Base-by-base conservation (phyloP, 1,140 invertebrate species). In the Leguminivora glycinivorella region DNA sequence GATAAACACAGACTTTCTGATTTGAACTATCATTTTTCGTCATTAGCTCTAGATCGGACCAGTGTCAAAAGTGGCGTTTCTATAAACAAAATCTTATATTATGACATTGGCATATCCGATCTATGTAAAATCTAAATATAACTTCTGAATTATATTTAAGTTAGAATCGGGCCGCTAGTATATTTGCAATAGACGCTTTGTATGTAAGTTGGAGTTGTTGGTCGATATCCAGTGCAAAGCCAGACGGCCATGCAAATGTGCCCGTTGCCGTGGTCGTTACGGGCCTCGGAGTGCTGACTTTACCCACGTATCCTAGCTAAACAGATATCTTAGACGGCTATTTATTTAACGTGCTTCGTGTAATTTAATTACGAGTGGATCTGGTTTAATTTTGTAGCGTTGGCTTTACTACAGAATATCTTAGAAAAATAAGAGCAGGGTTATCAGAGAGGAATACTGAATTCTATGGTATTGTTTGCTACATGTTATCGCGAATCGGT, bases 291-390 rank as follows among this genome's bases (percentile, higher is more conserved):
- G 73, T 76, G 56, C 56, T 34, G 25, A 58, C 40, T 17, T 38
- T 40, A 58, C 69, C 56, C 69, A 25, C 56, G 14, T 38, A 74
- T 78, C 77, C 78, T 82, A 75, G 75, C 72, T 77, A 81, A 81
- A 80, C 77, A 82, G 56, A 80, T 76, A 72, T 72, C 68, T 69
- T 71, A 77, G 47, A 52, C 66, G 71, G 72, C 73, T 71, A 72
- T 78, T 77, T 72, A 70, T 68, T 75, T 38, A 70, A 75, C 47
- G 67, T 22, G 19, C 66, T 66, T 66, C 56, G 31, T 56, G 40
- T 34, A 29, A 67, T 56, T 38, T 31, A 70, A n/a, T 56, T 60
- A 67, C 40, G n/a, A 43, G n/a, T 43, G n/a, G 14, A 22, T 52
- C 17, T 22, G 47, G 47, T 22, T 52, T 52, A 52, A 52, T 52